These are phyloP conservation scores for Patella vulgata DNA, from an alignment of 1,140 invertebrate genomes.

Conservation along the genomic window DNA sequence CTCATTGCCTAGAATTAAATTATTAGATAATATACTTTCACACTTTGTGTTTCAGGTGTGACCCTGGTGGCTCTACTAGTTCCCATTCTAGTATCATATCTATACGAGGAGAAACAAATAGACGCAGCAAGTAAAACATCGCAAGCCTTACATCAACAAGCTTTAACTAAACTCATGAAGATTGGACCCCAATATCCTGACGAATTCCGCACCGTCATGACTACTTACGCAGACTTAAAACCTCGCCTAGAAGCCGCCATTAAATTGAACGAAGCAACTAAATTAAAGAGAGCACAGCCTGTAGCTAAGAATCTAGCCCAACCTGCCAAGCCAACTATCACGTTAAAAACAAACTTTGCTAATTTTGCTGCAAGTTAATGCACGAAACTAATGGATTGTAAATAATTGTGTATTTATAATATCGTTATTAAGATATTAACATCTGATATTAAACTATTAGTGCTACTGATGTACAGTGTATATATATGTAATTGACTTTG, in stretches of 20 bases:
- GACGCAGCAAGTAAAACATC: slow-evolving; percentile 74
- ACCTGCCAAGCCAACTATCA: slow-evolving; percentile 82
- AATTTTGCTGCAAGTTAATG: slow-evolving; percentile 78
- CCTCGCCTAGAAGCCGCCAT: slow-evolving; percentile 87
- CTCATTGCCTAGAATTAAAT: too few relatives aligned
- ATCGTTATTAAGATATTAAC: too few relatives aligned
- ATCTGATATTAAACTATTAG: too few relatives aligned
- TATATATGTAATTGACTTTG: too few relatives aligned
- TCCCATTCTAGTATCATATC: slow-evolving; percentile 86
- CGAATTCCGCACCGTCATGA: slow-evolving; percentile 93
- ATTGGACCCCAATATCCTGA: slow-evolving; percentile 82
- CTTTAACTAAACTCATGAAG: slow-evolving; percentile 87
- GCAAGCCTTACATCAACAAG: slow-evolving; percentile 82
- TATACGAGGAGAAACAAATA: slow-evolving; percentile 77
- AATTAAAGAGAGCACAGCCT: slow-evolving; percentile 61
- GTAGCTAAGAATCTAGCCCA: slow-evolving; percentile 66
- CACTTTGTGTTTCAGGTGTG: slow-evolving; percentile 80
- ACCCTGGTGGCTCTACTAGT: slow-evolving; percentile 88
- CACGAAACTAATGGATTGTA: too few relatives aligned
- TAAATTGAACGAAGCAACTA: slow-evolving; percentile 70
- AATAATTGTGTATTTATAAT: too few relatives aligned
- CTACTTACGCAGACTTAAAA: slow-evolving; percentile 80
- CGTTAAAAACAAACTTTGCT: slow-evolving; percentile 95
- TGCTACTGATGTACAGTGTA: too few relatives aligned
- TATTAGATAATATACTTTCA: too few relatives aligned